These are phyloP conservation scores for Eupeodes latifasciatus DNA, from an alignment of 2,888 invertebrate species.

Conservation along the genomic window DNA sequence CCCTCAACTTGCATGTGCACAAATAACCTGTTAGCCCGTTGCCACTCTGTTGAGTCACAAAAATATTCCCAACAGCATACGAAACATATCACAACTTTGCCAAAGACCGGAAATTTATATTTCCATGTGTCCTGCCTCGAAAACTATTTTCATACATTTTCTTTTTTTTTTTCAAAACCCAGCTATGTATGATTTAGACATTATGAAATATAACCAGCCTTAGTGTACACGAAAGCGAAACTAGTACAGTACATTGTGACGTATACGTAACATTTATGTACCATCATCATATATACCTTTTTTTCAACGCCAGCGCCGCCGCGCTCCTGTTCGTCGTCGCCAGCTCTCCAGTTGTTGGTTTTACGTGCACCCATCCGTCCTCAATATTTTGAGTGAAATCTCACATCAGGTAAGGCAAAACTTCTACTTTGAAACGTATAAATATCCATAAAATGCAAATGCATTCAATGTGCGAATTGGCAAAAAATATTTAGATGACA, in stretches of 20 bases:
- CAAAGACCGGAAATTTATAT: slow-evolving; percentile 48
- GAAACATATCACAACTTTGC: slow-evolving; percentile 39
- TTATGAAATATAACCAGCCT: slow-evolving; percentile 34
- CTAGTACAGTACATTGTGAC: background rate
- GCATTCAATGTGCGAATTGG: slow-evolving; percentile 54
- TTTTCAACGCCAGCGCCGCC: background rate
- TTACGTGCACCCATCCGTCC: background rate
- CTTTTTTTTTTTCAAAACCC: slow-evolving; percentile 47
- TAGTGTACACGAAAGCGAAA: slow-evolving; percentile 14
- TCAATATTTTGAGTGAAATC: slow-evolving; percentile 36
- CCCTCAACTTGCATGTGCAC: background rate
- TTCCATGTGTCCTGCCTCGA: slow-evolving; percentile 47
- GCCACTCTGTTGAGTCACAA: background rate
- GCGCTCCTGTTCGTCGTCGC: background rate
- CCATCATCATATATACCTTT: background rate
- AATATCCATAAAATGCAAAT: slow-evolving; percentile 65
- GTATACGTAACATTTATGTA: slow-evolving; percentile 25
- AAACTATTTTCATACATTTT: slow-evolving; percentile 5
- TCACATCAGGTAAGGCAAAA: background rate
- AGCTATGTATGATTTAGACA: slow-evolving; percentile 44
- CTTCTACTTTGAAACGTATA: slow-evolving; percentile 1
- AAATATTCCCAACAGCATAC: background rate
- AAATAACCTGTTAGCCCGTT: slow-evolving; percentile 10
- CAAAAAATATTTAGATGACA: slow-evolving; percentile 55
- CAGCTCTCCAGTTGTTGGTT: background rate